phyloP scores from a whole-genome alignment of 2,888 invertebrate species.

The Drosophila recens region DNA sequence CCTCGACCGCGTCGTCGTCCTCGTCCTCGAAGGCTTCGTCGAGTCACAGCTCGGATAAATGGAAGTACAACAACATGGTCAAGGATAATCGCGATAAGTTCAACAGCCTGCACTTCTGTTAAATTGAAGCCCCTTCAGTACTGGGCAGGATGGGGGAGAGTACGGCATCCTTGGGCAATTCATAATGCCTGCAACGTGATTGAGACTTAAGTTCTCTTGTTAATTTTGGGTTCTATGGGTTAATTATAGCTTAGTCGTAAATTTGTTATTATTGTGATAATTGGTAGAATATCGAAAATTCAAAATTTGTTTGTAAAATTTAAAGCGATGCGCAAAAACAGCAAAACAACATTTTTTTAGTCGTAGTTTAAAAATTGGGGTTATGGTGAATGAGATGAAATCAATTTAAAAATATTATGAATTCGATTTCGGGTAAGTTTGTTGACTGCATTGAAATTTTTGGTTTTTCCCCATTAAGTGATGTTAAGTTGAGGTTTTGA shows the following conservation, averaged over 20 bases:
- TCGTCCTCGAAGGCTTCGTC: slow-evolving; percentile 20
- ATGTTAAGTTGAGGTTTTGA: background rate
- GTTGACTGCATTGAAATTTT: background rate
- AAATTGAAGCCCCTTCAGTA: slow-evolving; percentile 20
- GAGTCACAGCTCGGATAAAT: slow-evolving; percentile 73
- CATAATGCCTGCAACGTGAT: slow-evolving; percentile 45
- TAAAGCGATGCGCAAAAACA: slow-evolving; percentile 55
- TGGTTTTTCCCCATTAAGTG: background rate
- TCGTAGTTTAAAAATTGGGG: background rate
- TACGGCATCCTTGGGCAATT: slow-evolving; percentile 5
- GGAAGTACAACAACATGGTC: slow-evolving; percentile 84
- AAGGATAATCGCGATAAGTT: slow-evolving; percentile 83
- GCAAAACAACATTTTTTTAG: background rate
- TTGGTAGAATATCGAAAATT: slow-evolving; percentile 16
- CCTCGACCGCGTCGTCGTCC: slow-evolving; percentile 6
- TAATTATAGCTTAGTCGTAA: slow-evolving; percentile 43
- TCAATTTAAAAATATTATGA: background rate
- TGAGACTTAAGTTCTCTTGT: slow-evolving; percentile 30
- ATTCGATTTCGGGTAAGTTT: background rate
- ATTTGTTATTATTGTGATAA: slow-evolving; percentile 25
- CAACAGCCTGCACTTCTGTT: slow-evolving; percentile 84
- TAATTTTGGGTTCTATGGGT: slow-evolving; percentile 42
- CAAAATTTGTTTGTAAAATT: slow-evolving; percentile 24
- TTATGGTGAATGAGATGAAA: background rate
- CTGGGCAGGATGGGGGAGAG: background rate